Base-by-base conservation (phyloP, 2,888 invertebrate genomes). In the Sminthurides aquaticus region DNA sequence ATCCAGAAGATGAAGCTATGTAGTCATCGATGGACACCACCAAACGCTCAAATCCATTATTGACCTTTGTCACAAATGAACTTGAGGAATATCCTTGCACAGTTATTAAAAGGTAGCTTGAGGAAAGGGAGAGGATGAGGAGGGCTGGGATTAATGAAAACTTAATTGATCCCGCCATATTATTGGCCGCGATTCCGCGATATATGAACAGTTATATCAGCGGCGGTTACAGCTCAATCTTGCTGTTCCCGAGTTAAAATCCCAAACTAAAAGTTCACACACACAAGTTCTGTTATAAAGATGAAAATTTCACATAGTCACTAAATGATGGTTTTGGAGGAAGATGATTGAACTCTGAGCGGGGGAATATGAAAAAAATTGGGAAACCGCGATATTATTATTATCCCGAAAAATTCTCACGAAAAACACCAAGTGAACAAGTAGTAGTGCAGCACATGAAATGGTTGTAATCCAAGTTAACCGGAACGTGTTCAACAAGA, bases 21-120 rank as follows among this genome's bases (percentile, higher is more conserved):
- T 68, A 67, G 62, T 74, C 74, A 71, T 74, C 74, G 64, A 74
- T 71, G 67, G 74, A 74, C 69, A 74, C 72, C 58, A 74, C 74
- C 67, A 74, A 64, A 65, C 74, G 67, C 57, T 74, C 74, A 66
- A 74, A 69, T 66, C 74, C 74, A 68, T 71, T 72, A 69, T 71
- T 71, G 57, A 70, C 69, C 67, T 73, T 73, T 67, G 73, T 73
- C 70, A 73, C 72, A 71, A 73, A 73, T 65, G 73, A 72, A 60
- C 62, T 62, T 26, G 25, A n/a, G n/a, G 27, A 28, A 29, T 27
- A 57, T 26, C 27, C 27, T 15, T 52, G 3, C 20, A 20, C 43
- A 34, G 8, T 34, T 15, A 34, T 5, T 15, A 34, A 34, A 34
- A 5, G 5, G 43, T 15, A 5, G 8, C 43, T 11, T 34, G 15